These are phyloP conservation scores for Anagrus nilaparvatae DNA, from an alignment of 1,140 invertebrate species.

Conservation along the genomic window DNA sequence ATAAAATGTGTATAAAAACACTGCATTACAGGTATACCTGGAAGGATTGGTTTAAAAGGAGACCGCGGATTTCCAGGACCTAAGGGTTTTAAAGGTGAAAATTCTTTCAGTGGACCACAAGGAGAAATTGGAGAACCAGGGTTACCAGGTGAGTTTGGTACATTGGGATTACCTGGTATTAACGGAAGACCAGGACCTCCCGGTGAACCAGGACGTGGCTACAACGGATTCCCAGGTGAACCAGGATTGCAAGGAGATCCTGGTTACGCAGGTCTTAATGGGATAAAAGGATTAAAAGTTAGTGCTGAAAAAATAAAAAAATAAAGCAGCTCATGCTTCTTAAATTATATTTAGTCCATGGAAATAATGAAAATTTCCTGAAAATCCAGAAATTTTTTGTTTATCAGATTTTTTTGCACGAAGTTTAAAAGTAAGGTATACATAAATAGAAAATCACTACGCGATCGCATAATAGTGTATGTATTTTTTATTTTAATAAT, in stretches of 20 bases:
- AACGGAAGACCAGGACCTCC: conserved; percentile 42
- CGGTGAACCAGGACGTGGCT: conserved; percentile 41
- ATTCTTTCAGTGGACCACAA: conserved; percentile 53
- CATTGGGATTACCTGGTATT: conserved; percentile 40
- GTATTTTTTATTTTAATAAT: too few relatives aligned
- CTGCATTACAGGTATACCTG: conserved; percentile 35
- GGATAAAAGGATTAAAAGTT: conserved; percentile 40
- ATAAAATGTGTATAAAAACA: conserved; percentile 22
- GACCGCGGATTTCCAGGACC: conserved; percentile 33
- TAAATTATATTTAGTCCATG: too few relatives aligned
- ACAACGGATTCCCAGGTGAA: conserved; percentile 30
- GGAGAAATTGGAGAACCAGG: conserved; percentile 53
- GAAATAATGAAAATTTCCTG: too few relatives aligned
- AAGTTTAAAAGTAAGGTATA: too few relatives aligned
- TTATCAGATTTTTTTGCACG: too few relatives aligned
- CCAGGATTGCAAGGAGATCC: conserved; percentile 38
- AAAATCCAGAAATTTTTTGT: too few relatives aligned
- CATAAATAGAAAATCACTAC: too few relatives aligned
- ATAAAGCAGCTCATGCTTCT: too few relatives aligned
- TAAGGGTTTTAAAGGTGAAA: conserved; percentile 38
- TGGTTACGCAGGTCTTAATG: conserved; percentile 38
- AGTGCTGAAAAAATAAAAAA: not conserved
- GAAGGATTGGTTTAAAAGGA: conserved; percentile 39
- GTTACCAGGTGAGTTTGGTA: conserved; percentile 35
- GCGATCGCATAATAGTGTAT: too few relatives aligned